Percentiles rank a stretch among this genome's conserved stretches.
Evolutionary conservation across 2,888 invertebrate species (phyloP).

Genomic region (Drosophila emarginata): DNA sequence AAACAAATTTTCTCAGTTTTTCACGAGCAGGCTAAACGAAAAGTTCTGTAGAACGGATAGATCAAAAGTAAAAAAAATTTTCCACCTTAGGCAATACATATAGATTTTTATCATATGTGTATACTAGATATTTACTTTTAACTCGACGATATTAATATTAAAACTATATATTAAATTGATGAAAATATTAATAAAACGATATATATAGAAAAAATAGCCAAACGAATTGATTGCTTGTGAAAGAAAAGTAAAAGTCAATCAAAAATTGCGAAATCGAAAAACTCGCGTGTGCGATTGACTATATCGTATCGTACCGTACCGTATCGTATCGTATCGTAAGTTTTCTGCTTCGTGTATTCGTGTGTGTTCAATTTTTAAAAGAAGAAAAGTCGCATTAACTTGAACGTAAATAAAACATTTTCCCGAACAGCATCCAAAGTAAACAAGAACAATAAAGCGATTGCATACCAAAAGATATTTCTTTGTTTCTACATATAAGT

Average conservation of each 20-base stretch:
- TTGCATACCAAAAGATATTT: constrained; percentile 47
- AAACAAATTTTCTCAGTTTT: constrained; percentile 76
- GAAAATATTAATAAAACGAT: neutral
- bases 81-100: constrained; percentile 36
- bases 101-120: constrained; percentile 47
- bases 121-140: constrained; percentile 45
- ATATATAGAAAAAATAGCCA: neutral
- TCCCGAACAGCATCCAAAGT: constrained; percentile 36
- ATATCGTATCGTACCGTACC: constrained; percentile 22
- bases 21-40: constrained; percentile 78
- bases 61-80: constrained; percentile 30
- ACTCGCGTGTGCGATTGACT: constrained; percentile 3
- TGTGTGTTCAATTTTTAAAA: constrained; percentile 45
- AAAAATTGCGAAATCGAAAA: constrained; percentile 67
- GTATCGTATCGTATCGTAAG: constrained; percentile 22
- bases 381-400: constrained; percentile 67
- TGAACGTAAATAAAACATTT: constrained; percentile 47
- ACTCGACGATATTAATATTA: neutral
- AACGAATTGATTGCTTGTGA: neutral
- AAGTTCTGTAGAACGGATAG: constrained; percentile 63
- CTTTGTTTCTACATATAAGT: constrained; percentile 45
- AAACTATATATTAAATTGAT: neutral
- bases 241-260: constrained; percentile 64
- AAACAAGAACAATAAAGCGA: constrained; percentile 39
- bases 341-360: constrained; percentile 21